Conservation (phyloP, 2,888 invertebrate species). For the Archaeoteleia sp. region DNA sequence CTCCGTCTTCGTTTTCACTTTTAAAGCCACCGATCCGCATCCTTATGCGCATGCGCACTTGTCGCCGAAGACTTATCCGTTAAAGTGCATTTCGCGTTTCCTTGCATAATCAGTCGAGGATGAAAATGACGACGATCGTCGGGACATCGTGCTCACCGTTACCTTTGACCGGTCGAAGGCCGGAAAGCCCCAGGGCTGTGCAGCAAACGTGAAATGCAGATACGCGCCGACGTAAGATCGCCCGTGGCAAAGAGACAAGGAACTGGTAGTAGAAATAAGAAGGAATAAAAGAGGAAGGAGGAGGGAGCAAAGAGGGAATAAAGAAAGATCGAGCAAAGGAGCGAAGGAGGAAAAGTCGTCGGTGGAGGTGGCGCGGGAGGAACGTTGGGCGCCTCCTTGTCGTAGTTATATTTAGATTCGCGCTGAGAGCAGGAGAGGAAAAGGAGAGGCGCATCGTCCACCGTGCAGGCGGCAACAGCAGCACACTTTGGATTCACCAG, state of each 20-base stretch:
- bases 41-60: slow-evolving; percentile 35
- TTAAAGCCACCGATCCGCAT: no score
- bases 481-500: slow-evolving; percentile 11
- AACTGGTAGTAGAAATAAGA: slow-evolving; percentile 46
- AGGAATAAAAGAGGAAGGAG: slow-evolving; percentile 43
- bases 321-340: slow-evolving; percentile 24
- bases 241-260: slow-evolving; percentile 48
- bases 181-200: slow-evolving; percentile 13
- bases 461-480: slow-evolving; percentile 28
- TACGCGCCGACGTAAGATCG: slow-evolving; percentile 62
- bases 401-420: slow-evolving; percentile 52
- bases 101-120: slow-evolving; percentile 47
- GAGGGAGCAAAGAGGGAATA: neutral
- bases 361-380: slow-evolving; percentile 45
- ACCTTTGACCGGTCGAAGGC: slow-evolving; percentile 62
- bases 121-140: slow-evolving; percentile 48
- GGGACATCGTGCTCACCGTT: slow-evolving; percentile 46
- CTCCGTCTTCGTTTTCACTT: no score
- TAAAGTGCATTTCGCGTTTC: slow-evolving; percentile 26
- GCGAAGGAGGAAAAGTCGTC: slow-evolving; percentile 49
- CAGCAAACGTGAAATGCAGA: slow-evolving; percentile 58
- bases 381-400: slow-evolving; percentile 50
- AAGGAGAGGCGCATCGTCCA: slow-evolving; percentile 44
- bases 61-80: no score
- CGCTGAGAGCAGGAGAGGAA: slow-evolving; percentile 40